A percentile compares a stretch with the other conserved stretches of the same genome.
Conservation (phyloP, 2,113 vertebrate genomes). For the Gasterosteus nipponicus region DNA sequence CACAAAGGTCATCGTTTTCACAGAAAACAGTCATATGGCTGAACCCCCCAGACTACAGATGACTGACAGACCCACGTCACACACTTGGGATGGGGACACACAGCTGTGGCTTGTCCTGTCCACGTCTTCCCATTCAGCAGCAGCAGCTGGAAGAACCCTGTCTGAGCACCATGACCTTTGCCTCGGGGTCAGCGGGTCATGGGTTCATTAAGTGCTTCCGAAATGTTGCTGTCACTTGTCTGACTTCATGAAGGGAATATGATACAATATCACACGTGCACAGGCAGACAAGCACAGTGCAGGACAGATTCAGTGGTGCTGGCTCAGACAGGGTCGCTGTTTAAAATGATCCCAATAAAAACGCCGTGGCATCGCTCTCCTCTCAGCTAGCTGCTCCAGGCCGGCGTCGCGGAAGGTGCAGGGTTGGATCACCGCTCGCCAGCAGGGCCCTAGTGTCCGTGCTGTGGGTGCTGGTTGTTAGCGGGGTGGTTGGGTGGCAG, state of each 20-base stretch:
- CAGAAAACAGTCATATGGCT: slow-evolving; percentile 73
- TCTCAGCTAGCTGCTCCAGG: background rate
- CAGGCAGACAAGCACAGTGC: background rate
- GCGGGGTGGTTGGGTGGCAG: slow-evolving; percentile 80
- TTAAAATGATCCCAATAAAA: slow-evolving; percentile 59
- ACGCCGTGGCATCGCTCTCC: slow-evolving; percentile 3
- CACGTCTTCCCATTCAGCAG: slow-evolving; percentile 15
- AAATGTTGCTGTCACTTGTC: slow-evolving; percentile 18
- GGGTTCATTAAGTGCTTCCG: slow-evolving; percentile 48
- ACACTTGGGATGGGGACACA: background rate
- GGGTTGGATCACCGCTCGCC: slow-evolving; percentile 9
- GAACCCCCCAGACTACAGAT: no score
- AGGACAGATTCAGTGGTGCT: background rate
- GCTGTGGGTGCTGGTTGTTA: slow-evolving; percentile 79
- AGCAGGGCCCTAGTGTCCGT: slow-evolving; percentile 65
- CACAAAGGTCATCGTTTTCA: slow-evolving; percentile 81
- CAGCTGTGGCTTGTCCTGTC: background rate
- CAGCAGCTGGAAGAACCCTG: slow-evolving; percentile 12
- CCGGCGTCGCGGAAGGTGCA: background rate
- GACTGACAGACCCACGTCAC: background rate
- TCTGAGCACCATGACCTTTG: slow-evolving; percentile 3
- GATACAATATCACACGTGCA: slow-evolving; percentile 16
- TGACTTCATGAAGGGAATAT: background rate
- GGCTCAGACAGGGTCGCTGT: slow-evolving; percentile 26
- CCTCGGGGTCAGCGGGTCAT: slow-evolving; percentile 12